Evolutionary conservation across 1,140 invertebrate genomes (phyloP).

Genomic region (Rhopalosiphum padi): DNA sequence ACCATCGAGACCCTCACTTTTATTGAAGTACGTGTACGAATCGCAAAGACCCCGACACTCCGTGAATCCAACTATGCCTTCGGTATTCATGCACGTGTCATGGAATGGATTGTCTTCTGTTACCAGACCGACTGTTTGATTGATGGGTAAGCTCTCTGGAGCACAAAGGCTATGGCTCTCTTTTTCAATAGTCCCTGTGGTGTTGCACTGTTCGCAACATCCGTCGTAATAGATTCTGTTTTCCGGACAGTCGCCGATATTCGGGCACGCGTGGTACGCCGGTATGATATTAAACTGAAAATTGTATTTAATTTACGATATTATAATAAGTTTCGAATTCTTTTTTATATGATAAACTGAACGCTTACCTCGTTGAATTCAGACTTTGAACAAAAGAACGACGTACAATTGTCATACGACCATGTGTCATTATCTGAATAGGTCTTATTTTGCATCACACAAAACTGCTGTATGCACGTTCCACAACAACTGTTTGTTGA

Average conservation of each 20-base stretch:
- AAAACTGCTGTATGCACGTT: slow-evolving; percentile 71
- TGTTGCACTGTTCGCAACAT: slow-evolving; percentile 74
- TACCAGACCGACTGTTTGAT: slow-evolving; percentile 69
- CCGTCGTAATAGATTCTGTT: slow-evolving; percentile 69
- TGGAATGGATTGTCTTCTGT: slow-evolving; percentile 64
- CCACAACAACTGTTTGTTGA: slow-evolving; percentile 72
- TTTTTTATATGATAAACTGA: no score
- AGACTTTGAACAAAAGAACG: slow-evolving; percentile 66
- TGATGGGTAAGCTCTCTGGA: slow-evolving; percentile 66
- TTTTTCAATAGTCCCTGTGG: slow-evolving; percentile 61
- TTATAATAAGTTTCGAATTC: neutral
- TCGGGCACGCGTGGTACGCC: slow-evolving; percentile 67
- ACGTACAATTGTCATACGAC: slow-evolving; percentile 75
- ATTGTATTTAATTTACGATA: neutral
- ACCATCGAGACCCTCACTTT: slow-evolving; percentile 64
- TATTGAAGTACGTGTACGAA: slow-evolving; percentile 72
- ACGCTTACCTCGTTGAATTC: slow-evolving; percentile 39
- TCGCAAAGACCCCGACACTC: slow-evolving; percentile 73
- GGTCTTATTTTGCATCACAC: slow-evolving; percentile 68
- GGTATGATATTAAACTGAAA: slow-evolving; percentile 48
- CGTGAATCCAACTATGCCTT: slow-evolving; percentile 68
- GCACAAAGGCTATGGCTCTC: slow-evolving; percentile 65
- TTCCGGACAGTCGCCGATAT: slow-evolving; percentile 68
- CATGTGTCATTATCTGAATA: slow-evolving; percentile 68
- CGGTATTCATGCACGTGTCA: slow-evolving; percentile 70